A percentile compares a stretch with the other conserved stretches of the same genome.
These are phyloP conservation scores for Acipenser ruthenus DNA, from an alignment of 2,797 vertebrate species.

Conservation along the genomic window DNA sequence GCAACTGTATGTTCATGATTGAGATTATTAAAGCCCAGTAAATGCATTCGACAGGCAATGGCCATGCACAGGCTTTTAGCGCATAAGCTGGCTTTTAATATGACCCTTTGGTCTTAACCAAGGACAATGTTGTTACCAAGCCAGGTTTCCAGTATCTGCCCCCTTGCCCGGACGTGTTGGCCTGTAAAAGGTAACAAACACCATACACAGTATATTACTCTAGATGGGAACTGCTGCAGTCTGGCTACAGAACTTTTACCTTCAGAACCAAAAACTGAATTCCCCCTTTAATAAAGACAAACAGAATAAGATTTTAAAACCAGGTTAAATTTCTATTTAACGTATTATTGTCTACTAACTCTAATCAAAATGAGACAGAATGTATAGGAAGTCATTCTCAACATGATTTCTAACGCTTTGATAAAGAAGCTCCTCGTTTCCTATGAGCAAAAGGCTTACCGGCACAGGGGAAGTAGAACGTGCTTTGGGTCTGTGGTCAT, in stretches of 20 bases:
- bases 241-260: background rate
- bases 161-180: background rate
- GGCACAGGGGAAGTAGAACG: conserved; percentile 44
- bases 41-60: no score
- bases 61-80: no score
- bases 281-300: no score
- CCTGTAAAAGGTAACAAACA: background rate
- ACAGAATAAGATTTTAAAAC: no score
- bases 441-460: conserved; percentile 59
- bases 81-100: no score
- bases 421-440: background rate
- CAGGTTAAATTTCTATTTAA: background rate
- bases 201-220: background rate
- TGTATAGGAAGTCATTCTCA: background rate
- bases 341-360: no score
- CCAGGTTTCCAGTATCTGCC: background rate
- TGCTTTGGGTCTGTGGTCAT: conserved; percentile 82
- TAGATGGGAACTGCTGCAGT: background rate
- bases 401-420: no score
- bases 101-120: no score
- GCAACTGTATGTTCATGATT: no score
- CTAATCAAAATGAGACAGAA: background rate
- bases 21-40: no score
- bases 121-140: background rate
- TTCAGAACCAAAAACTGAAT: background rate